These are phyloP conservation scores for Gephyroberyx darwinii DNA, from an alignment of 2,797 vertebrate species.

Conservation along the genomic window DNA sequence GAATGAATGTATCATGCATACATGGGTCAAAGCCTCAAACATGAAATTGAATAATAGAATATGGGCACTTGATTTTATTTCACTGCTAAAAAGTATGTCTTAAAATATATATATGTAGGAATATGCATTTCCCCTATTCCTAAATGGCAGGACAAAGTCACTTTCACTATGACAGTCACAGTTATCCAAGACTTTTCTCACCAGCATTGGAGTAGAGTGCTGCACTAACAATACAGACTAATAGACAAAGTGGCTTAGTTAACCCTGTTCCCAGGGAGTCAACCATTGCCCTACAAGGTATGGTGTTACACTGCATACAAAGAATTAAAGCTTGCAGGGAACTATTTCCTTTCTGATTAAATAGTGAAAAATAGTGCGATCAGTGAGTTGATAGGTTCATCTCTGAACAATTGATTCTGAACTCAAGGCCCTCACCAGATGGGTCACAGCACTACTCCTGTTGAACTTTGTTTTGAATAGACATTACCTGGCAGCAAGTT, in stretches of 20 bases:
- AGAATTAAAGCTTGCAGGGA: not conserved
- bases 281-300: no score
- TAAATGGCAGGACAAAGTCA: not conserved
- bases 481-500: not conserved
- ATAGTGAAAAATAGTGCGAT: not conserved
- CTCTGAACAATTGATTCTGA: conserved; percentile 10
- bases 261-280: not conserved
- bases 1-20: not conserved
- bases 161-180: not conserved
- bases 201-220: not conserved
- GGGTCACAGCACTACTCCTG: conserved; percentile 4
- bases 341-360: not conserved
- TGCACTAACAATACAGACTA: not conserved
- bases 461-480: conserved; percentile 20
- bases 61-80: not conserved
- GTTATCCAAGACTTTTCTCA: not conserved
- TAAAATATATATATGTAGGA: not conserved
- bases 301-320: not conserved
- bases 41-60: not conserved
- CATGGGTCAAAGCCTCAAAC: no score
- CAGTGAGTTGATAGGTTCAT: conserved; percentile 14
- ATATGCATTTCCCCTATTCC: not conserved
- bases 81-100: not conserved
- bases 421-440: not conserved
- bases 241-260: not conserved